Conservation (phyloP, 1,140 invertebrate genomes). For the Cherax destructor region DNA sequence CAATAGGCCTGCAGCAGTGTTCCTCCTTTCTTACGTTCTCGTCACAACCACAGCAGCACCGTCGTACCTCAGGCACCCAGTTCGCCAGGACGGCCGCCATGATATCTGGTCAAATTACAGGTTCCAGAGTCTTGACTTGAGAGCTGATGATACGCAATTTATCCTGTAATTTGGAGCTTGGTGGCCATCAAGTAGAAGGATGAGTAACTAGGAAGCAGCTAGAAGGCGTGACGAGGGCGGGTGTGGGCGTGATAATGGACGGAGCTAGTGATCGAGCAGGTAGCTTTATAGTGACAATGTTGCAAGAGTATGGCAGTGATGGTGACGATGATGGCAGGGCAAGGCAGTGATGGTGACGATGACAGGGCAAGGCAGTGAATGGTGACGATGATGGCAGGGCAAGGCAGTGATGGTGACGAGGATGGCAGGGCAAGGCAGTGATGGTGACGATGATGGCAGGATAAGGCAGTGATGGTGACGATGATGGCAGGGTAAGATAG, state of each 20-base stretch:
- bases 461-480: background rate
- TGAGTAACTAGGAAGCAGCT: slow-evolving; percentile 4
- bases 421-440: background rate
- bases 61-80: background rate
- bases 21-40: no score
- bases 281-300: background rate
- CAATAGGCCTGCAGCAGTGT: no score
- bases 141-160: slow-evolving; percentile 19
- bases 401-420: background rate
- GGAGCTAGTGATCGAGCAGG: slow-evolving; percentile 2
- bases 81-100: background rate
- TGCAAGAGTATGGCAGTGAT: background rate
- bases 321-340: background rate
- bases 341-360: background rate
- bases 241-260: background rate
- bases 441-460: background rate
- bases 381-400: background rate
- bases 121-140: background rate
- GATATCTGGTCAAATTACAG: slow-evolving; percentile 27
- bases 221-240: slow-evolving; percentile 1
- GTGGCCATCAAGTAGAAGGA: background rate
- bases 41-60: no score
- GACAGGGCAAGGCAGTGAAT: background rate
- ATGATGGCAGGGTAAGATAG: background rate
- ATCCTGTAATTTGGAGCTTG: background rate